A percentile compares a stretch with the other conserved stretches of the same genome.
phyloP scores from a whole-genome alignment of 2,113 vertebrate genomes.

The Sylvilagus bachmani region DNA sequence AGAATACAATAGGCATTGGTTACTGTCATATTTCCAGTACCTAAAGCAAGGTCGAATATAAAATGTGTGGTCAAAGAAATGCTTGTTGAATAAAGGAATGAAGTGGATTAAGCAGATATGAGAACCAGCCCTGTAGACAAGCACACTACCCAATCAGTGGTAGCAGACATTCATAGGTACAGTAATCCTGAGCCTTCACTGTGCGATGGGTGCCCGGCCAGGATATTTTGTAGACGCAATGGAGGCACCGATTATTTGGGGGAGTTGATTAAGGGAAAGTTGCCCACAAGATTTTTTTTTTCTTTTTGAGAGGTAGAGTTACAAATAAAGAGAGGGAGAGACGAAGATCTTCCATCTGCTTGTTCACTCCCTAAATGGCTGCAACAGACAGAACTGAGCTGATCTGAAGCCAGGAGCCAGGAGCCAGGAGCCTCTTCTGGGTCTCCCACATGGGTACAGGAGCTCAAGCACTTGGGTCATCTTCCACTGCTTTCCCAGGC shows the following conservation, averaged over 20 bases:
- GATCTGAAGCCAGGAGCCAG: too few relatives aligned
- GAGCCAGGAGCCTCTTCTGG: too few relatives aligned
- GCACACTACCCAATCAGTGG: not conserved
- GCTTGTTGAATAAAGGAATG: not conserved
- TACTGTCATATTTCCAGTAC: not conserved
- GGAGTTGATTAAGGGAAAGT: not conserved
- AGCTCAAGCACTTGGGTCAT: too few relatives aligned
- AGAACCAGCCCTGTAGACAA: not conserved
- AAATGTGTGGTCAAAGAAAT: not conserved
- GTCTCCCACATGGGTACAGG: too few relatives aligned
- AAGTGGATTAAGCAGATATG: not conserved
- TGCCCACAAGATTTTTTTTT: not conserved
- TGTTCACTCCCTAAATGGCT: too few relatives aligned
- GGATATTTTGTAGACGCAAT: not conserved
- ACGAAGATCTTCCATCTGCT: too few relatives aligned
- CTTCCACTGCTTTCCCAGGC: too few relatives aligned
- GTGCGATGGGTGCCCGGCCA: not conserved
- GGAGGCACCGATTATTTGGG: not conserved
- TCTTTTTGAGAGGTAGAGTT: too few relatives aligned
- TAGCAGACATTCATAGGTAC: not conserved
- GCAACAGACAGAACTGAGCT: too few relatives aligned
- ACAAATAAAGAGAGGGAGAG: too few relatives aligned
- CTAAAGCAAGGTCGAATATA: not conserved
- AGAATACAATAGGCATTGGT: not conserved
- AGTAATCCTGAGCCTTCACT: not conserved